These are phyloP conservation scores for Megastigmus dorsalis DNA, from an alignment of 2,888 invertebrate species.

Conservation along the genomic window DNA sequence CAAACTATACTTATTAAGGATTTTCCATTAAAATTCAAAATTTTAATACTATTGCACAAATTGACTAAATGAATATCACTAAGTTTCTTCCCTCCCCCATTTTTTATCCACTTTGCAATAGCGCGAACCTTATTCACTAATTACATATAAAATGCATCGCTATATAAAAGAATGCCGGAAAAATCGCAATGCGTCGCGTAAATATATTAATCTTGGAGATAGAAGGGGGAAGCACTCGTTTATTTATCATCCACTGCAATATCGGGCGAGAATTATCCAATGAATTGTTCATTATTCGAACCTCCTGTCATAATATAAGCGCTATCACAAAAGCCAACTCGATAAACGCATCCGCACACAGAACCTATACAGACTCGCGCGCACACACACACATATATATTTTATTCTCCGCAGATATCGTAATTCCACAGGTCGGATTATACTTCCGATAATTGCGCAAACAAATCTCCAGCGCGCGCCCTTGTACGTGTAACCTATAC, in stretches of 20 bases:
- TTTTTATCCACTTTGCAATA: too few relatives aligned
- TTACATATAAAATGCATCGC: too few relatives aligned
- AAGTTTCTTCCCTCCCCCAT: too few relatives aligned
- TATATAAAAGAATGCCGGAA: too few relatives aligned
- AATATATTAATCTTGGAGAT: too few relatives aligned
- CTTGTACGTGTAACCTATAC: background rate
- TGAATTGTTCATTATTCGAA: conserved; percentile 43
- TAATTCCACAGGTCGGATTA: conserved; percentile 35
- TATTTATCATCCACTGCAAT: conserved; percentile 25
- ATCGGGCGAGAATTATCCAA: conserved; percentile 32
- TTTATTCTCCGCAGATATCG: conserved; percentile 38
- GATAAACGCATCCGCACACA: conserved; percentile 26
- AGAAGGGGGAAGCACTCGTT: background rate
- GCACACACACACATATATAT: background rate
- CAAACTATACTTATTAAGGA: too few relatives aligned
- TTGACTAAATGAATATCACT: too few relatives aligned
- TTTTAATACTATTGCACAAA: too few relatives aligned
- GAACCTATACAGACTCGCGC: background rate
- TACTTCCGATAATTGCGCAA: conserved; percentile 49
- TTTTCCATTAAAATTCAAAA: too few relatives aligned
- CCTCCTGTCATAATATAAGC: conserved; percentile 25
- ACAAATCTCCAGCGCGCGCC: conserved; percentile 37
- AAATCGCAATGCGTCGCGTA: too few relatives aligned
- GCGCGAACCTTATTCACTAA: too few relatives aligned
- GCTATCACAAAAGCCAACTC: conserved; percentile 45